These are phyloP conservation scores for Rosalia funebris DNA, from an alignment of 2,888 invertebrate genomes.

Conservation along the genomic window DNA sequence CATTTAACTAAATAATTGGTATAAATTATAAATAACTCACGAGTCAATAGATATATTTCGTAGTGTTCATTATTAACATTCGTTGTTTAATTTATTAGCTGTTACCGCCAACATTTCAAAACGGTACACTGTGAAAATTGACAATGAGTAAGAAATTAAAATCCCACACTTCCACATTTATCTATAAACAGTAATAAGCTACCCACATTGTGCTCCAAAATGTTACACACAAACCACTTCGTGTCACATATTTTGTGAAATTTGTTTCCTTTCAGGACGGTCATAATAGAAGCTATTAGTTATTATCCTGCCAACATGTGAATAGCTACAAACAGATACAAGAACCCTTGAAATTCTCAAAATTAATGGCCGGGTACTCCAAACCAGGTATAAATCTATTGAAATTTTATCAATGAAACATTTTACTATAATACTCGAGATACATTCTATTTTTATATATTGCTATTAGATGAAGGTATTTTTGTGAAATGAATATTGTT, in stretches of 20 bases:
- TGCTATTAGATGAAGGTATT: slow-evolving; percentile 4
- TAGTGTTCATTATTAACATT: no score
- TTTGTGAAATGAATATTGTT: no score
- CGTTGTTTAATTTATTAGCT: no score
- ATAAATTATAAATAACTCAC: no score
- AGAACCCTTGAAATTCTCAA: slow-evolving; percentile 39
- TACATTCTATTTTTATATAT: background rate
- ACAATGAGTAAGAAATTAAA: no score
- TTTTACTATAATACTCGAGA: slow-evolving; percentile 11
- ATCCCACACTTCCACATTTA: no score
- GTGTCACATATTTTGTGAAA: slow-evolving; percentile 23
- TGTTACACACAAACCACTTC: slow-evolving; percentile 17
- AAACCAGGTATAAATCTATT: slow-evolving; percentile 36
- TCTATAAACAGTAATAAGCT: no score
- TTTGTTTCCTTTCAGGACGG: slow-evolving; percentile 12
- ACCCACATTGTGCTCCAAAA: background rate
- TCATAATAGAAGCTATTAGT: slow-evolving; percentile 41
- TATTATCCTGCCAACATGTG: slow-evolving; percentile 39
- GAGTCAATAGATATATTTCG: no score
- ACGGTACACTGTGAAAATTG: no score
- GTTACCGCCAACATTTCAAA: no score
- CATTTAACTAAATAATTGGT: no score
- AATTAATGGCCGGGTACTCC: slow-evolving; percentile 31
- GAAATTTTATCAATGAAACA: slow-evolving; percentile 17
- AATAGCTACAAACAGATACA: slow-evolving; percentile 31